Percentiles rank a stretch among this genome's conserved stretches.
Conservation (phyloP, 2,797 vertebrate species). For the Artibeus jamaicensis region DNA sequence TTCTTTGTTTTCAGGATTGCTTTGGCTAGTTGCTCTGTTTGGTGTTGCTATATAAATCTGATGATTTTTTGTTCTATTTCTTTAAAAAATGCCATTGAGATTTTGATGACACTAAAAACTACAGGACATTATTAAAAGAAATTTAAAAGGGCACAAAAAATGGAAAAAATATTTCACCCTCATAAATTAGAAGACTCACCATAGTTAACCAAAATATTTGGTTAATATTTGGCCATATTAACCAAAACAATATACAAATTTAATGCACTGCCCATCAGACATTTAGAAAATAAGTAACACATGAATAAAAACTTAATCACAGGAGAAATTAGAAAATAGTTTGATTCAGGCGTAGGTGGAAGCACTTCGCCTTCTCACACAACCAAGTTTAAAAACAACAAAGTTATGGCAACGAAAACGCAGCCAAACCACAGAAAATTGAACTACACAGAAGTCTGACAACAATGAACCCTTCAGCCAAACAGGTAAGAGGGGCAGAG, state of each 20-base stretch:
- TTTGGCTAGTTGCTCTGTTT: neutral
- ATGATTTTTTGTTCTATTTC: neutral
- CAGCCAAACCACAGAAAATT: too few relatives aligned
- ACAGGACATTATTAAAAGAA: neutral
- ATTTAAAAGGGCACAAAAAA: neutral
- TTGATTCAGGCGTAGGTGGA: too few relatives aligned
- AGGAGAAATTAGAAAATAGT: constrained; percentile 17
- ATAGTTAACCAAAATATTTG: too few relatives aligned
- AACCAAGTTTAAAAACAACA: too few relatives aligned
- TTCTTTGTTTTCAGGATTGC: neutral
- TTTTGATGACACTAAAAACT: neutral
- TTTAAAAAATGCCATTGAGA: neutral
- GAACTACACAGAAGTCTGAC: too few relatives aligned
- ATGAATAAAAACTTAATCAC: neutral
- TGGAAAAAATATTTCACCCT: neutral
- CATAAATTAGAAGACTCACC: neutral
- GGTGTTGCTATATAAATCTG: neutral
- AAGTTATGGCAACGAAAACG: too few relatives aligned
- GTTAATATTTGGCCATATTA: too few relatives aligned
- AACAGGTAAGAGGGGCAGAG: too few relatives aligned
- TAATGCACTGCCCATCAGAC: neutral
- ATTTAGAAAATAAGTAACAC: neutral
- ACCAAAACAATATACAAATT: neutral
- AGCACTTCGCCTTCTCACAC: too few relatives aligned
- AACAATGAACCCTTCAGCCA: too few relatives aligned